A percentile compares a stretch with the other conserved stretches of the same genome.
Conservation (phyloP, 2,888 invertebrate species). For the Nemoura dubitans region DNA sequence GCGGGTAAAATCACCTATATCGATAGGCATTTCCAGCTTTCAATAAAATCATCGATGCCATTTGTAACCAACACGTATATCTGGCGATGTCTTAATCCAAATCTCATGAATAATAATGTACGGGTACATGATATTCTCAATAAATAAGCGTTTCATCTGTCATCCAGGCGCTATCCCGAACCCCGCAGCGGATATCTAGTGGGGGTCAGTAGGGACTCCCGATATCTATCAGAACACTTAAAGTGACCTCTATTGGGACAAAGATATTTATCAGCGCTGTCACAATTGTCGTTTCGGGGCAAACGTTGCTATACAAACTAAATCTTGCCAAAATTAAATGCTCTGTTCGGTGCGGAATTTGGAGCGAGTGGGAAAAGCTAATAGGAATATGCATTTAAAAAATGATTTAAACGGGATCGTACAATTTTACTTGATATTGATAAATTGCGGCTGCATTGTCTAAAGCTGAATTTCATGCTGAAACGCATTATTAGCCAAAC, state of each 20-base stretch:
- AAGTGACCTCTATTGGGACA: not conserved
- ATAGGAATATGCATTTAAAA: not conserved
- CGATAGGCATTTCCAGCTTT: not conserved
- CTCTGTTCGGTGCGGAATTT: not conserved
- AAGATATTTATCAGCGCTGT: not conserved
- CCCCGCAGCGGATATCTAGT: not conserved
- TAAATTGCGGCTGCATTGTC: not conserved
- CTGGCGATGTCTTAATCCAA: not conserved
- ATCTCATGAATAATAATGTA: no score
- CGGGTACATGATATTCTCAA: not conserved
- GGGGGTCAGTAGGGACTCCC: not conserved
- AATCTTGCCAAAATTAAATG: not conserved
- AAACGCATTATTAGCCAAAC: not conserved
- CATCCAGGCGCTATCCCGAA: not conserved
- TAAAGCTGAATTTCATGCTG: not conserved
- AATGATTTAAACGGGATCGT: not conserved
- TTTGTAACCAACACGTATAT: not conserved
- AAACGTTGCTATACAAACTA: not conserved
- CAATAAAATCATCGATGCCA: not conserved
- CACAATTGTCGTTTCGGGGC: not conserved
- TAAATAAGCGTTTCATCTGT: not conserved
- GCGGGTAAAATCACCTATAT: not conserved
- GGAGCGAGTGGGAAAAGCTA: not conserved
- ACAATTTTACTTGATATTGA: not conserved
- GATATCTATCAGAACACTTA: constrained; percentile 7